A percentile compares a stretch with the other conserved stretches of the same genome.
These are phyloP conservation scores for Blastobasis lacticolella DNA, from an alignment of 2,888 invertebrate genomes.

Conservation along the genomic window DNA sequence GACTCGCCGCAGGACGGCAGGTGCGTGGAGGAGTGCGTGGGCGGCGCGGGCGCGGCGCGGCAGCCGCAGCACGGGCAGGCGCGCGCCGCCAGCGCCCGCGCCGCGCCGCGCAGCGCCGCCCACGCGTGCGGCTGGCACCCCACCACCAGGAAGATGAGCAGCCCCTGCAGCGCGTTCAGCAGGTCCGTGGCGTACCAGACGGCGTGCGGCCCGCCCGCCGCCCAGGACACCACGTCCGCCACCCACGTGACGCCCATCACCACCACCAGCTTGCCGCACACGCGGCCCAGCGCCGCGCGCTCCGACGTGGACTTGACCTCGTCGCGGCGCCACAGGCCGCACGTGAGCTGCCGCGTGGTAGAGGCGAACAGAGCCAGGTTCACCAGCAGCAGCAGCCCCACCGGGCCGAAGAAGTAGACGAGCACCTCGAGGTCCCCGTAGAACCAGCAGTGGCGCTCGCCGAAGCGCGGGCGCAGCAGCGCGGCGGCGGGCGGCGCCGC, in stretches of 20 bases:
- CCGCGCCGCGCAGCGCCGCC: slow-evolving; percentile 52
- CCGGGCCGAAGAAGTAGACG: slow-evolving; percentile 89
- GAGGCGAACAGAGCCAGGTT: slow-evolving; percentile 86
- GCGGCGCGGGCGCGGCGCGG: slow-evolving; percentile 25
- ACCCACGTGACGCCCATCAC: slow-evolving; percentile 74
- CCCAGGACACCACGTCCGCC: slow-evolving; percentile 89
- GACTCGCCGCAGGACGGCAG: slow-evolving; percentile 87
- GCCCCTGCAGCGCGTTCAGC: slow-evolving; percentile 90
- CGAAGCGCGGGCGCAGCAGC: slow-evolving; percentile 85
- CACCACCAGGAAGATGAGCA: slow-evolving; percentile 91
- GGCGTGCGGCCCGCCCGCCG: slow-evolving; percentile 85
- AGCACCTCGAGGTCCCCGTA: slow-evolving; percentile 87
- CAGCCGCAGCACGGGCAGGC: slow-evolving; percentile 81
- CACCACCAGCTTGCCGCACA: slow-evolving; percentile 89
- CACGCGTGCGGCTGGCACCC: slow-evolving; percentile 90
- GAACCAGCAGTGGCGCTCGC: slow-evolving; percentile 87
- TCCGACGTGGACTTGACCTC: slow-evolving; percentile 86
- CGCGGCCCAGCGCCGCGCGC: slow-evolving; percentile 83
- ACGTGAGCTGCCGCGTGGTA: slow-evolving; percentile 88
- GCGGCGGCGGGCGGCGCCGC: slow-evolving; percentile 70
- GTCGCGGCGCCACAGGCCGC: slow-evolving; percentile 91
- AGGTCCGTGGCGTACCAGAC: slow-evolving; percentile 90
- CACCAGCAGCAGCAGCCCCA: slow-evolving; percentile 83
- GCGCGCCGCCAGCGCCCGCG: slow-evolving; percentile 49
- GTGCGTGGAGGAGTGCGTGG: slow-evolving; percentile 84